Evolutionary conservation across 2,888 invertebrate genomes (phyloP), one percentile per base, ranked within the genome.

Genomic region (Candidula unifasciata): DNA sequence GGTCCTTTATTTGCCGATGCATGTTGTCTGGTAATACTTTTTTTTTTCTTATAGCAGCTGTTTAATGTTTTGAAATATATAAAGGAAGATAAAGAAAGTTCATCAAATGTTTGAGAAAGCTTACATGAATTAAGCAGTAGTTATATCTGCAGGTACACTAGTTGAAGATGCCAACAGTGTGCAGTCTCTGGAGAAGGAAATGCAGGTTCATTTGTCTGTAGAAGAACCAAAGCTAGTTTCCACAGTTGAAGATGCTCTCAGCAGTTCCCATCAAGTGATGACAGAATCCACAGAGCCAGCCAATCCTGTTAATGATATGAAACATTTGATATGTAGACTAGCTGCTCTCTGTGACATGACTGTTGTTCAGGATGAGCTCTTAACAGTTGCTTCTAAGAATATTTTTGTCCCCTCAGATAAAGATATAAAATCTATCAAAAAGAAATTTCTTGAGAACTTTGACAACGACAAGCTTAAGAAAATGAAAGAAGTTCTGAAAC

Each of bases 401-500:
- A 16, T 44, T 21, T 6, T 52, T 0, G 27, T 33, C 44, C 79
- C 79, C 24, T 54, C 80, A 64, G 80, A 57, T n/a, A 66, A 76
- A 60, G 76, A 82, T 35, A 71, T 78, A 30, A 81, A 76, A 33
- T 35, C 60, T 77, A 71, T 35, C 27, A 85, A 85, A 44, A 85
- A 85, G 52, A 69, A 78, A 54, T 78, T 85, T 57, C 71, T 77
- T 3, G 71, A 85, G 27, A 81, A 30, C 35, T 71, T 85, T 74
- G 81, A 85, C 37, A 85, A 78, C 30, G 85, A 85, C 2, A 81
- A 78, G 71, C 18, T 85, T 27, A 81, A 81, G 68, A 85, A 85
- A 81, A 77, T 85, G 24, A 85, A 77, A 78, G 78, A 85, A 71
- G 73, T 85, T 57, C 35, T 85, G n/a, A 84, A 84, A 77, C 60